phyloP scores from a whole-genome alignment of 1,140 invertebrate genomes.

The Liolophura sinensis region DNA sequence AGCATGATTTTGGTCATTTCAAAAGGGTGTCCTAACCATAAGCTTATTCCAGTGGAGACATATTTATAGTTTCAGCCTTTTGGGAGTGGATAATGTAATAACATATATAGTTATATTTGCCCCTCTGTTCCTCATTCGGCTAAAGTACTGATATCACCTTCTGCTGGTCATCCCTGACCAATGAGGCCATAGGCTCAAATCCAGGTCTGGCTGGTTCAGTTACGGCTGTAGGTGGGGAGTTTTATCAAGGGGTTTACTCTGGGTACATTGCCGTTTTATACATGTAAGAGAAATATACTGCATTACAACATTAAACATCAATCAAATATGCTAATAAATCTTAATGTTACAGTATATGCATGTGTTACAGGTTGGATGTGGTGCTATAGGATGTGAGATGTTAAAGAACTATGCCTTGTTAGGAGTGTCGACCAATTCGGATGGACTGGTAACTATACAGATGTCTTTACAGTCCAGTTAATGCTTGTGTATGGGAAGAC shows the following conservation, averaged over 20 bases:
- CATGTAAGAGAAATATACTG: not conserved
- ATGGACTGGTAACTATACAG: conserved; percentile 63
- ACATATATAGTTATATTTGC: too few species aligned
- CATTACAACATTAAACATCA: not conserved
- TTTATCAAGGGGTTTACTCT: not conserved
- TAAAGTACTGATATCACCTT: too few species aligned
- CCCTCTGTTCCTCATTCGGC: too few species aligned
- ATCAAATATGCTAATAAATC: not conserved
- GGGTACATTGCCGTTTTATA: not conserved
- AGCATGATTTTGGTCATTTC: too few species aligned
- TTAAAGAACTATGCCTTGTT: conserved; percentile 99
- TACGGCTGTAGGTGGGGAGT: not conserved
- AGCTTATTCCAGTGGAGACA: too few species aligned
- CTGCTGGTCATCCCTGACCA: too few species aligned
- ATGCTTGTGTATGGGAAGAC: not conserved
- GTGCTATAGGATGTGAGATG: conserved; percentile 98
- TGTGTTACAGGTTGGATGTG: conserved; percentile 74
- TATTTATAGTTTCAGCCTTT: too few species aligned
- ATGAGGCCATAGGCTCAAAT: too few species aligned
- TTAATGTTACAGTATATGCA: not conserved
- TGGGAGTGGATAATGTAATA: not conserved
- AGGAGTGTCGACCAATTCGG: conserved; percentile 76
- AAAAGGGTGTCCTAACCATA: too few species aligned
- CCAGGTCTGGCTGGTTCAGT: too few species aligned
- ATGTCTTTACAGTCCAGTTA: conserved; percentile 32